phyloP scores from a whole-genome alignment of 2,797 vertebrate species.

The Paedocypris micromegethes region DNA sequence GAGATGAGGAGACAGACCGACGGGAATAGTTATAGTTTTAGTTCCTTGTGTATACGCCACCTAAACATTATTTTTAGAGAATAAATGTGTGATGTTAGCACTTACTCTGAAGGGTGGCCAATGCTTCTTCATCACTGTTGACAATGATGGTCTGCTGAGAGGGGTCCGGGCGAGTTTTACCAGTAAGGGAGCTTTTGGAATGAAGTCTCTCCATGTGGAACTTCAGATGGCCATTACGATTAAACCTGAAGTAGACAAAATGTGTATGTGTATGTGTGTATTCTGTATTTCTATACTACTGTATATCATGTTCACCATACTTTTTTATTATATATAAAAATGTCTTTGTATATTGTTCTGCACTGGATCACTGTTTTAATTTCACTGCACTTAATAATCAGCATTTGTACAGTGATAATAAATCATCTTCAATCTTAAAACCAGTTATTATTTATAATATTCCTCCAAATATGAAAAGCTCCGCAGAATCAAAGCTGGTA shows the following conservation, averaged over 20 bases:
- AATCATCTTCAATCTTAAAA: too few species aligned
- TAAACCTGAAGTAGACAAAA: conserved; percentile 75
- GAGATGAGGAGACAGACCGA: background rate
- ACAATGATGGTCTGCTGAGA: conserved; percentile 85
- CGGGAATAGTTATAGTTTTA: background rate
- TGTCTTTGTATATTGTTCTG: too few species aligned
- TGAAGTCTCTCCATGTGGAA: conserved; percentile 96
- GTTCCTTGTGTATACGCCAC: too few species aligned
- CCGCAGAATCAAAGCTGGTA: too few species aligned
- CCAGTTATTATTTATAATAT: too few species aligned
- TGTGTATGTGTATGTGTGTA: background rate
- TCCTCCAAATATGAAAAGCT: too few species aligned
- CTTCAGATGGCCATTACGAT: conserved; percentile 94
- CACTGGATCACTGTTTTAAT: too few species aligned
- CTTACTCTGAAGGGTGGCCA: conserved; percentile 89
- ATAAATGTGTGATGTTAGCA: background rate
- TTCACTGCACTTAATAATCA: too few species aligned
- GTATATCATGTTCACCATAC: background rate
- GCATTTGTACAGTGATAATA: too few species aligned
- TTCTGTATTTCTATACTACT: background rate
- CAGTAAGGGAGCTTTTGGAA: conserved; percentile 67
- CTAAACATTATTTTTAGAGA: background rate
- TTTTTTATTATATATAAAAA: background rate
- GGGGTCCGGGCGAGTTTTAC: conserved; percentile 53
- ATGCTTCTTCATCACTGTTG: conserved; percentile 83